Evolutionary conservation across 2,888 invertebrate genomes (phyloP).

Genomic region (Melolontha melolontha): DNA sequence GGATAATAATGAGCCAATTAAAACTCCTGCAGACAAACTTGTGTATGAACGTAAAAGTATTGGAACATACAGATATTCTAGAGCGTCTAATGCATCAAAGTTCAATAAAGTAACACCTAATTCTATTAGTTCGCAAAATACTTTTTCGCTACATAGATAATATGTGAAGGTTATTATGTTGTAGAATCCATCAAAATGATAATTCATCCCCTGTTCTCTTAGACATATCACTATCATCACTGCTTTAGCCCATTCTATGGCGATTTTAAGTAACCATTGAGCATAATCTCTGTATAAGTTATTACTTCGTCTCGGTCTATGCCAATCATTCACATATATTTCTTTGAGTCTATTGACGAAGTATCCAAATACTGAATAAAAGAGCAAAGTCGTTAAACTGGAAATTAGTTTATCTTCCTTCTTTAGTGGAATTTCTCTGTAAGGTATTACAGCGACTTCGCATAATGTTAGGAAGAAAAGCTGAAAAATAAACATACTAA

Average conservation of each 20-base stretch:
- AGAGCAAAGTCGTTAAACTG: conserved; percentile 61
- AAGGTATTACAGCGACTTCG: conserved; percentile 52
- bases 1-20: conserved; percentile 47
- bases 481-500: conserved; percentile 51
- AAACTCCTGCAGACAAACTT: conserved; percentile 57
- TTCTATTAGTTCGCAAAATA: conserved; percentile 75
- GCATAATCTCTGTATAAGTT: conserved; percentile 49
- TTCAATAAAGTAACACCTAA: conserved; percentile 69
- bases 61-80: conserved; percentile 78
- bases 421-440: conserved; percentile 46
- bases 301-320: conserved; percentile 44
- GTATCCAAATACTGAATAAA: conserved; percentile 63
- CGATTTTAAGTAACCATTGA: conserved; percentile 70
- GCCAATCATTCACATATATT: conserved; percentile 53
- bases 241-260: conserved; percentile 83
- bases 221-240: conserved; percentile 72
- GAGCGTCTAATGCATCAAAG: conserved; percentile 74
- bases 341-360: conserved; percentile 60
- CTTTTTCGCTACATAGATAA: conserved; percentile 78
- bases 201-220: conserved; percentile 79
- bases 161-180: conserved; percentile 75
- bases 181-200: conserved; percentile 74
- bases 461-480: conserved; percentile 61
- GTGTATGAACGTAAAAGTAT: conserved; percentile 72
- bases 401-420: conserved; percentile 56